Conservation (phyloP, 2,113 vertebrate genomes). For the Oriolus oriolus region DNA sequence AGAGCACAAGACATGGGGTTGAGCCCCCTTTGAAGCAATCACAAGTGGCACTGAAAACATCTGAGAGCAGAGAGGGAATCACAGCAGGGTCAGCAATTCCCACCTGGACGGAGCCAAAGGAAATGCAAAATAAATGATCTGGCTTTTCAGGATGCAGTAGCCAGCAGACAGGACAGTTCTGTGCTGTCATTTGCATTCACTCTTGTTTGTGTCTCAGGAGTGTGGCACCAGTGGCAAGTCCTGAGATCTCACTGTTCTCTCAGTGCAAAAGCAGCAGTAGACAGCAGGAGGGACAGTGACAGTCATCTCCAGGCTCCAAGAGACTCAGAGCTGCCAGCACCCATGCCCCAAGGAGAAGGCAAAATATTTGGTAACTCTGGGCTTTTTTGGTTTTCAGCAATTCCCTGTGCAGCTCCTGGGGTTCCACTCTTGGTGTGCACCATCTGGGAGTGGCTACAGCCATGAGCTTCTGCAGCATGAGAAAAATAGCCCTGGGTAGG, state of each 20-base stretch:
- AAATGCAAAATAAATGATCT: neutral
- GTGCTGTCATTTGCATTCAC: accelerated
- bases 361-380: neutral
- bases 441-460: neutral
- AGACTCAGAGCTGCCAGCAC: neutral
- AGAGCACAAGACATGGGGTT: accelerated
- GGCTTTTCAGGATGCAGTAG: neutral
- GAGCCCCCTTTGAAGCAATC: neutral
- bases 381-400: neutral
- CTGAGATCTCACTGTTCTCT: neutral
- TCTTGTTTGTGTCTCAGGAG: neutral
- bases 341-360: neutral
- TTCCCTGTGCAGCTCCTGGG: neutral
- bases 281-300: neutral
- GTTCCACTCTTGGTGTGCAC: neutral
- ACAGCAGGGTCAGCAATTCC: neutral
- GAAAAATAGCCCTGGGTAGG: neutral
- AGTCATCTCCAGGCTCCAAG: neutral
- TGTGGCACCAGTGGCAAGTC: accelerated
- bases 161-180: neutral
- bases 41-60: accelerated
- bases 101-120: neutral
- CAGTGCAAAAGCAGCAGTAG: neutral
- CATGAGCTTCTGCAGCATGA: accelerated
- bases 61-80: neutral